These are phyloP conservation scores for Tichodroma muraria DNA, from an alignment of 2,113 vertebrate species.

Conservation along the genomic window DNA sequence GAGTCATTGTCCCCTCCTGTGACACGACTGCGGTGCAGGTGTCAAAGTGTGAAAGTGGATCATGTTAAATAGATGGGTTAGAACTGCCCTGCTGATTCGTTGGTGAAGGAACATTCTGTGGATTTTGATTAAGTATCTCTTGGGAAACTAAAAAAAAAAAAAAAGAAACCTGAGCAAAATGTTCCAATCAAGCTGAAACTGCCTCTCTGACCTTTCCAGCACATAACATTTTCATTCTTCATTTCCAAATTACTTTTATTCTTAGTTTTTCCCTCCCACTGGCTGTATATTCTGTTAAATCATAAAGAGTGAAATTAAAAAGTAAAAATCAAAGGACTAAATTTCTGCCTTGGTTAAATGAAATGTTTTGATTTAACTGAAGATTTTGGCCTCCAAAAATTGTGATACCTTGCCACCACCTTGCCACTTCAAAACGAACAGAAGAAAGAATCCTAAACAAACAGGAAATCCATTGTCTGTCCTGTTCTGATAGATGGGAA, in stretches of 20 bases:
- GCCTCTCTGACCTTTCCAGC: constrained; percentile 30
- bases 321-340: background rate
- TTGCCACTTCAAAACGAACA: background rate
- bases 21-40: background rate
- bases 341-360: background rate
- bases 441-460: background rate
- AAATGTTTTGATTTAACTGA: background rate
- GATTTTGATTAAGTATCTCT: constrained; percentile 13
- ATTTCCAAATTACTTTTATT: constrained; percentile 13
- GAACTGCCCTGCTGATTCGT: background rate
- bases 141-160: background rate
- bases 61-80: background rate
- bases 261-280: background rate
- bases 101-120: background rate
- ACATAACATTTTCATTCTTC: constrained; percentile 17
- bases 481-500: background rate
- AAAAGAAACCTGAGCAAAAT: background rate
- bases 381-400: background rate
- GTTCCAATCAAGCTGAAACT: background rate
- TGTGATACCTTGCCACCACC: background rate
- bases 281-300: background rate
- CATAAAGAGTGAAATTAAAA: background rate
- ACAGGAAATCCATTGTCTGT: background rate
- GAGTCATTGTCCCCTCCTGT: background rate
- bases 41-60: background rate